Evolutionary conservation across 2,888 invertebrate species (phyloP), one percentile per base, ranked within the genome.

Genomic region (Leucophenga maculata): DNA sequence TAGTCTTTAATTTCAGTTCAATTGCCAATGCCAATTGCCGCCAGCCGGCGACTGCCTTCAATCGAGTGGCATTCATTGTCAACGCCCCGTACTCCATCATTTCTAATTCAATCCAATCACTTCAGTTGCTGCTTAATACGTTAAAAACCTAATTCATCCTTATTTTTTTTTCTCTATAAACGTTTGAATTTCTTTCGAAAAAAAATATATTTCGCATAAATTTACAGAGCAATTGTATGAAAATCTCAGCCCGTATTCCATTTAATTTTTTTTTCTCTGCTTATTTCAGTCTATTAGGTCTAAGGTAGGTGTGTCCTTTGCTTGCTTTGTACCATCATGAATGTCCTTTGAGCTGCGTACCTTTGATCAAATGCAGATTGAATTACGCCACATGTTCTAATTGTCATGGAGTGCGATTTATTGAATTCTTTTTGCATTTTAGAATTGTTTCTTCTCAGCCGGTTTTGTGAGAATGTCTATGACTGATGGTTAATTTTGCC

Each of bases 221-320:
- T 83, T 85, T 80, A 85, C 84, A 81, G 74, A 46, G 8, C 66
- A 64, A 26, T 26, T 26, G 26, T 79, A 84, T 83, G 77, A 77
- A 84, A 80, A 80, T 83, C 82, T 74, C 72, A 74, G 82, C 84
- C 80, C 82, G 83, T 83, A 80, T 84, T 22, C 26, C 14, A 4
- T 26, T 83, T 80, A 83, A 79, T 74, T 78, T 84, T 79, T 79
- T 80, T 71, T 55, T 66, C 44, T 52, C 18, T 59, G 3, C 16
- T 31, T 59, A 59, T 67, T 59, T 55, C 14, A 31, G 14, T 26
- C 31, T 8, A 14, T 22, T 57, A n/a, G n/a, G 26, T 4, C 55
- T 57, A 22, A 26, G 57, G 57, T 57, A 57, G 57, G 44, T 62
- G 32, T 60, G 60, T 60, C 60, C 39, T 60, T 70, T 68, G 73